Evolutionary conservation across 2,888 invertebrate genomes (phyloP), one percentile per base, ranked within the genome.

Genomic region (Anoplius nigerrimus): DNA sequence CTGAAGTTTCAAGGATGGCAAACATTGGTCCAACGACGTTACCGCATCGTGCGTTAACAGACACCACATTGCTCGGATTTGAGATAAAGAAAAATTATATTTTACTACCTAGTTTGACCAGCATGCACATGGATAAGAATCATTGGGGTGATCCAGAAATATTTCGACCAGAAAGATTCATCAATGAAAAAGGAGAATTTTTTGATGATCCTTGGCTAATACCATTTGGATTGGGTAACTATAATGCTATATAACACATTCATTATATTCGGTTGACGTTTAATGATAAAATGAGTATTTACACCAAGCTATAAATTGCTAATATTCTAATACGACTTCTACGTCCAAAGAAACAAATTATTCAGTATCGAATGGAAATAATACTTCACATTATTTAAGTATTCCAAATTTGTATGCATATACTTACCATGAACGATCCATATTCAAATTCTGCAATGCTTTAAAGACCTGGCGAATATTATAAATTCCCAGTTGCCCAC

Each of bases 71-170:
- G 0, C 91, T 92, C 78, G 96, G 95, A 59, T 94, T 93, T 83
- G 89, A 90, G 66, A 93, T 96, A 83, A 95, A 95, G 21, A 94
- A 95, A 93, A 93, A 95, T 78, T 94, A 95, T 2, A 94, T 94
- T 93, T 92, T 96, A 0, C 91, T 95, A 3, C 93, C 93, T 52
- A 95, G 95, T 86, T 93, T 93, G 82, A 92, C 93, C 58, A 93
- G 93, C 74, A 91, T 94, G 70, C 89, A 95, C 54, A 93, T 94
- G 92, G 92, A 93, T 79, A 90, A 91, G 0, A 90, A 91, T 51
- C 75, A 78, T 18, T 95, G 93, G 89, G 92, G 93, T 0, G 93
- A 95, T 64, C 94, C 95, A 0, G 90, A 93, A 72, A 86, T 89
- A 0, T 96, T 96, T 89, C 91, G 92, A 58, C 96, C 96, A 0